Evolutionary conservation across 1,140 invertebrate genomes (phyloP), one percentile per base, ranked within the genome.

Genomic region (Brachionus rubens): DNA sequence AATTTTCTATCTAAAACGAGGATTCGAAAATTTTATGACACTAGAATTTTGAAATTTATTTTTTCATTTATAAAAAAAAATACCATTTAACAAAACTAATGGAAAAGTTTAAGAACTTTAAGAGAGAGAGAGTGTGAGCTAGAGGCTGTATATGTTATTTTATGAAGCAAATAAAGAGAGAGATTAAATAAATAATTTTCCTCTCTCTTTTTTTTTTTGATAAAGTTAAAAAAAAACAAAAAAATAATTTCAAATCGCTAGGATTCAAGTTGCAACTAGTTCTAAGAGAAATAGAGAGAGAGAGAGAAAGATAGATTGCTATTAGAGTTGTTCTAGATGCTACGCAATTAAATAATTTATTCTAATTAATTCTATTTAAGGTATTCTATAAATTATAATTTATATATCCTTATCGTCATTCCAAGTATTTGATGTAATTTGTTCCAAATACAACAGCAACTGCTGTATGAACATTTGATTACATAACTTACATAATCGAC

Each of bases 321-420:
- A 33, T 33, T 59, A 16, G 36, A 59, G 36, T 14, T 59, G 9
- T 21, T 54, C 26, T 14, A 54, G 33, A 54, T 62, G 30, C 40
- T 65, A 65, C 59, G 59, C 59, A 65, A 65, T 65, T 36, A 43
- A 24, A 65, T 65, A 65, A 65, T 65, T 65, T 65, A 65, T 65
- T 65, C 43, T 43, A 65, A 65, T 65, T 65, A 65, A 65, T 65
- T 65, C 59, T 65, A 65, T 65, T 65, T 43, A 65, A 43, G 59
- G 59, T 65, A 65, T 65, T 43, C 24, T n/a, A 14, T 26, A 26
- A n/a, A 24, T 26, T 43, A 65, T 43, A 59, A 59, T 59, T 16
- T 59, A 33, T 59, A 33, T 59, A 59, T 59, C n/a, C 30, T 59
- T 28, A 59, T 59, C 36, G 36, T 59, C 30, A 36, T 59, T 59